Percentiles rank a stretch among this genome's conserved stretches.
Evolutionary conservation across 2,888 invertebrate genomes (phyloP).

Genomic region (Sarcophaga caerulescens): DNA sequence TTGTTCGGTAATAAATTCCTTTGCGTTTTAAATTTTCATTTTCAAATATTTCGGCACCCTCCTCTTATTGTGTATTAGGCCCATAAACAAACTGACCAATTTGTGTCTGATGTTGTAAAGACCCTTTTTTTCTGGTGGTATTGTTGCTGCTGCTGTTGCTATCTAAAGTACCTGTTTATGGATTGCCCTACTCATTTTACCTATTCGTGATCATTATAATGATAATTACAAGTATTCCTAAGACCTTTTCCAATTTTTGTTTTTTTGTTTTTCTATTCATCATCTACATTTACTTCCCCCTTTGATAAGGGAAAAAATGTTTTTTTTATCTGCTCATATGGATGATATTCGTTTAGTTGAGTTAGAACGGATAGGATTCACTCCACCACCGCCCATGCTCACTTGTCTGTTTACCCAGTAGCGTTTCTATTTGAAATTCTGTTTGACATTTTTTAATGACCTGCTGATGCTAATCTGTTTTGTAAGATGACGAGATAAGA

Average conservation of each 20-base stretch:
- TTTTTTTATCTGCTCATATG: slow-evolving; percentile 36
- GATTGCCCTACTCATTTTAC: background rate
- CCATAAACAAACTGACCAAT: slow-evolving; percentile 28
- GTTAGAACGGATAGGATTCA: too few relatives aligned
- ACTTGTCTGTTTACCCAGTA: background rate
- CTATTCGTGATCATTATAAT: background rate
- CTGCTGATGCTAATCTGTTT: slow-evolving; percentile 60
- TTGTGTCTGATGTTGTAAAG: slow-evolving; percentile 39
- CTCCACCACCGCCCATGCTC: background rate
- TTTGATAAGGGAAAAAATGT: background rate
- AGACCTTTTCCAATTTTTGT: background rate
- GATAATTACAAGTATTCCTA: background rate
- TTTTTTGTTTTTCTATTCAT: slow-evolving; percentile 1
- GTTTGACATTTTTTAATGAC: slow-evolving; percentile 69
- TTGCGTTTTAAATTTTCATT: background rate
- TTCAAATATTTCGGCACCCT: background rate
- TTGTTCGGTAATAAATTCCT: background rate
- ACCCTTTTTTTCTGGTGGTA: too few relatives aligned
- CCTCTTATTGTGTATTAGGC: background rate
- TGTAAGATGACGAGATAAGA: slow-evolving; percentile 61
- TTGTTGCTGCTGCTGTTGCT: too few relatives aligned
- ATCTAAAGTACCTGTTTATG: slow-evolving; percentile 31
- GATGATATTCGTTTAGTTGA: too few relatives aligned
- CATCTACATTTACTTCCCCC: slow-evolving; percentile 16
- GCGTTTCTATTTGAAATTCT: slow-evolving; percentile 28